phyloP scores from a whole-genome alignment of 2,888 invertebrate species.

The Synergus gifuensis region DNA sequence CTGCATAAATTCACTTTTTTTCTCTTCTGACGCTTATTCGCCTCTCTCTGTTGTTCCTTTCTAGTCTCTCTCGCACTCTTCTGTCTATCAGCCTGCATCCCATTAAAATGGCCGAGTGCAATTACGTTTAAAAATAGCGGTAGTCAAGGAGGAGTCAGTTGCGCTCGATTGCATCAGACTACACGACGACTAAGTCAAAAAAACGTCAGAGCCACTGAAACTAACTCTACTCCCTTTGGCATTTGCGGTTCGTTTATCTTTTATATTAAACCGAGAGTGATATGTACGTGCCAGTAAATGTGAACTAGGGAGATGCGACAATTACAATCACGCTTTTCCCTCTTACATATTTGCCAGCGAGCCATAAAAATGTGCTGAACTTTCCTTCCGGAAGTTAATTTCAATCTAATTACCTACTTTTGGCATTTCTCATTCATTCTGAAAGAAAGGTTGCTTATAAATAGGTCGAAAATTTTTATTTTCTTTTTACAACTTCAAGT shows the following conservation, averaged over 20 bases:
- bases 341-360: not conserved
- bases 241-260: not conserved
- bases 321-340: not conserved
- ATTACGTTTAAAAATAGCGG: conserved; percentile 76
- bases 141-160: conserved; percentile 66
- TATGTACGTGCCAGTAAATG: not conserved
- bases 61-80: conserved; percentile 46
- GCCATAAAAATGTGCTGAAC: not conserved
- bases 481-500: too few relatives aligned
- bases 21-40: not conserved
- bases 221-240: conserved; percentile 43
- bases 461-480: not conserved
- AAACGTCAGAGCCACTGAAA: conserved; percentile 62
- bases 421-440: too few relatives aligned
- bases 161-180: conserved; percentile 75
- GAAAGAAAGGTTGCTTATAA: not conserved
- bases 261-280: not conserved
- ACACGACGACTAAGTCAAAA: conserved; percentile 59
- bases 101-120: conserved; percentile 74
- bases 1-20: conserved; percentile 23
- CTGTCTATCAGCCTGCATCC: conserved; percentile 67
- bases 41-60: conserved; percentile 2
- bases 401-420: not conserved
- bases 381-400: not conserved
- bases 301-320: not conserved